Conservation (phyloP, 2,113 vertebrate genomes). For the Pelmatolapia mariae region DNA sequence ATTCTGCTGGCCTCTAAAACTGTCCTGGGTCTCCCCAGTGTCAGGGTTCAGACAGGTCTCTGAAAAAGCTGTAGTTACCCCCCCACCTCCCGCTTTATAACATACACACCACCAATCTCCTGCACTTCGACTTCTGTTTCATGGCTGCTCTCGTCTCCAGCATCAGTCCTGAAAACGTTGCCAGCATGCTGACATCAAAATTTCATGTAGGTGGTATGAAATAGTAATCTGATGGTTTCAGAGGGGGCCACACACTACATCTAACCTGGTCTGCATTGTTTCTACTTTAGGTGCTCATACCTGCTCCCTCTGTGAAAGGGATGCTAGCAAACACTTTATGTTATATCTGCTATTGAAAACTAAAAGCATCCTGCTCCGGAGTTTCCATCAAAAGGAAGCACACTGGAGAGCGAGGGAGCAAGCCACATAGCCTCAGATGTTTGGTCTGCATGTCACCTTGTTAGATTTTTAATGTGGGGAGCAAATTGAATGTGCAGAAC, state of each 20-base stretch:
- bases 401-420: not conserved
- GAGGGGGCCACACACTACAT: not conserved
- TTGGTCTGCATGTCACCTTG: not conserved
- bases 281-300: not conserved
- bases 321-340: not conserved
- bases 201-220: slow-evolving; percentile 34
- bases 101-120: not conserved
- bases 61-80: not conserved
- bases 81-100: not conserved
- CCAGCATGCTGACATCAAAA: slow-evolving; percentile 7
- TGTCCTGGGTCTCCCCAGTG: not conserved
- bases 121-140: not conserved
- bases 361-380: not conserved
- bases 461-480: not conserved
- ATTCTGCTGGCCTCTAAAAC: not conserved
- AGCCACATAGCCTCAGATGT: not conserved
- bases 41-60: slow-evolving; percentile 2
- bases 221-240: slow-evolving; percentile 37
- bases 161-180: not conserved
- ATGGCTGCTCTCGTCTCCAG: not conserved
- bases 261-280: not conserved
- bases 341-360: not conserved
- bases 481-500: not conserved
- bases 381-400: not conserved
- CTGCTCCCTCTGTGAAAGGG: not conserved